Evolutionary conservation across 1,140 invertebrate species (phyloP).

Genomic region (Papilio helenus): DNA sequence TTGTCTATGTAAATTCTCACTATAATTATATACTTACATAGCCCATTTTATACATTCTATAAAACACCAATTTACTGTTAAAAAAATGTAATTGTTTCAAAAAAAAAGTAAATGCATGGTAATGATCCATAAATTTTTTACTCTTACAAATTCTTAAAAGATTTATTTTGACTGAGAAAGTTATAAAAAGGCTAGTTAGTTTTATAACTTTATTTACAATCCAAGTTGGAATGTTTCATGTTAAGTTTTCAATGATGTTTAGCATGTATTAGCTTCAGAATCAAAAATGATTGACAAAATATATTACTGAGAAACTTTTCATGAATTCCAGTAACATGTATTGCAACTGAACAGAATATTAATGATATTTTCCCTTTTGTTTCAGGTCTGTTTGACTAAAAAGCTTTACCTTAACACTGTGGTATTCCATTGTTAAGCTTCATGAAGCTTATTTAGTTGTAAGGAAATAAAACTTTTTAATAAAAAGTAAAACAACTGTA

Average conservation of each 20-base stretch:
- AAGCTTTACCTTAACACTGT: conserved; percentile 74
- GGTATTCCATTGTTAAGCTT: conserved; percentile 75
- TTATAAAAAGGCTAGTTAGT: not conserved
- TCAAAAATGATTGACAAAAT: conserved; percentile 69
- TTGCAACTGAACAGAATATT: conserved; percentile 27
- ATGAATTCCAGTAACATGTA: not conserved
- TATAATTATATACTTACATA: not conserved
- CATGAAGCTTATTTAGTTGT: conserved; percentile 76
- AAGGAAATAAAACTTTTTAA: conserved; percentile 74
- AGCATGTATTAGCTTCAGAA: conserved; percentile 85
- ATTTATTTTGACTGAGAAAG: not conserved
- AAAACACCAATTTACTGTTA: too few relatives aligned
- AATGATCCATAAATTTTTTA: too few relatives aligned
- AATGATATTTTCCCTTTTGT: conserved; percentile 72
- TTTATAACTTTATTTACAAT: not conserved
- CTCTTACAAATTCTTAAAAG: too few relatives aligned
- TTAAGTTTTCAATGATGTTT: conserved; percentile 58
- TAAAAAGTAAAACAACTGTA: conserved; percentile 31
- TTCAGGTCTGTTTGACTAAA: conserved; percentile 90
- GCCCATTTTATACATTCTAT: too few relatives aligned
- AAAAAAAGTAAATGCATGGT: too few relatives aligned
- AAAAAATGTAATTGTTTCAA: not conserved
- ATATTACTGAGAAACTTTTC: conserved; percentile 67
- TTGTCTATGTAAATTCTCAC: too few relatives aligned
- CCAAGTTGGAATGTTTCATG: not conserved